Evolutionary conservation across 2,113 vertebrate species (phyloP).

Genomic region (Seriola aureovittata): DNA sequence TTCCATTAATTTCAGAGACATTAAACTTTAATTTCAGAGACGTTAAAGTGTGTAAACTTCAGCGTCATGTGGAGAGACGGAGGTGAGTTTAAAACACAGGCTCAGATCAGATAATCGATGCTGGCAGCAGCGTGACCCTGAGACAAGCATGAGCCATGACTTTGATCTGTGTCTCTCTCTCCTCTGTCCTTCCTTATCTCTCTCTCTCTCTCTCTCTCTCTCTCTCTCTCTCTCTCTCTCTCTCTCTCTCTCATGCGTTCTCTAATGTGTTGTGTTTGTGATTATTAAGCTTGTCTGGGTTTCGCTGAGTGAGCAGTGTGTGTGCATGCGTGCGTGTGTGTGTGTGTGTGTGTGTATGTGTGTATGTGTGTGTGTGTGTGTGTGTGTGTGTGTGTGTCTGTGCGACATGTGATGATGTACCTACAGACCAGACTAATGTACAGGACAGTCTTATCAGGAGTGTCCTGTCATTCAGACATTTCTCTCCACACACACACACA

Average conservation of each 20-base stretch:
- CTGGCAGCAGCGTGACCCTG: slow-evolving; percentile 12
- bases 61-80: too few species aligned
- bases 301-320: slow-evolving; percentile 3
- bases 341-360: background rate
- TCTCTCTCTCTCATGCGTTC: slow-evolving; percentile 15
- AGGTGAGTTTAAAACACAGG: too few species aligned
- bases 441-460: slow-evolving; percentile 49
- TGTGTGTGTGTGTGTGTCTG: too few species aligned
- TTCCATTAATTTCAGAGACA: too few species aligned
- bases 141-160: slow-evolving; percentile 29
- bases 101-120: slow-evolving; percentile 38
- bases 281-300: slow-evolving; percentile 25
- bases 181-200: slow-evolving; percentile 4
- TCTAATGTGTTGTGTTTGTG: slow-evolving; percentile 31
- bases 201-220: slow-evolving; percentile 2
- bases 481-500: slow-evolving; percentile 2
- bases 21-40: too few species aligned
- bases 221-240: slow-evolving; percentile 7
- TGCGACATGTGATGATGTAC: slow-evolving; percentile 3
- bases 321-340: background rate
- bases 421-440: slow-evolving; percentile 8
- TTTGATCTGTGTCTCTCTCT: slow-evolving; percentile 38
- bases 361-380: background rate
- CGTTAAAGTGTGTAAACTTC: too few species aligned
- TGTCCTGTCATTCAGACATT: slow-evolving; percentile 26